Conservation (phyloP, 2,113 vertebrate genomes). For the Marmota monax region DNA sequence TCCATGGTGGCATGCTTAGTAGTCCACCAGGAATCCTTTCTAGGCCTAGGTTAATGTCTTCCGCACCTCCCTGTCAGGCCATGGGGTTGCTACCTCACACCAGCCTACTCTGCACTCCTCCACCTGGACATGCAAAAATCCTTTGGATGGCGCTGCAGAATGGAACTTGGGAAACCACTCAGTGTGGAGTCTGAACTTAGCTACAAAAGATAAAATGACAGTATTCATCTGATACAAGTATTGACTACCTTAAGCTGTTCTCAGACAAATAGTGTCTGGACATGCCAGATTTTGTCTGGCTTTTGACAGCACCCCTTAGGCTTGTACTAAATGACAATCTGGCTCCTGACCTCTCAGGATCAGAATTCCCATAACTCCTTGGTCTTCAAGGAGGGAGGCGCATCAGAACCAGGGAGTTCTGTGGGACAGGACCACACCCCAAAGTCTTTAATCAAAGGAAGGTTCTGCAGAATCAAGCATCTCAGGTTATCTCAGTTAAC, state of each 20-base stretch:
- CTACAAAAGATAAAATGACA: not conserved
- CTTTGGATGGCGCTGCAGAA: not conserved
- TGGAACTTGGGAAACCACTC: not conserved
- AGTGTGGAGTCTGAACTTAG: not conserved
- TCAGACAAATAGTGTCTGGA: slow-evolving; percentile 15
- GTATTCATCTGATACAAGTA: not conserved
- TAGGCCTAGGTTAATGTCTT: not conserved
- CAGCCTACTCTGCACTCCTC: not conserved
- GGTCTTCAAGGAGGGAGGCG: not conserved
- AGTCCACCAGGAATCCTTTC: not conserved
- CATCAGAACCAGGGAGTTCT: not conserved
- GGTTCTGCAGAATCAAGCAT: not conserved
- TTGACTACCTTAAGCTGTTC: not conserved
- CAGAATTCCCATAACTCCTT: not conserved
- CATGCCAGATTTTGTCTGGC: not conserved
- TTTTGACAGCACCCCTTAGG: not conserved
- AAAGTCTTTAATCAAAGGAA: slow-evolving; percentile 1
- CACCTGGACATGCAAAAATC: not conserved
- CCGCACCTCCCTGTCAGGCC: not conserved
- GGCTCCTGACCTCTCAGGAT: not conserved
- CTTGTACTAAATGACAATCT: not conserved
- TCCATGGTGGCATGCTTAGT: not conserved
- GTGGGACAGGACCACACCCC: not conserved
- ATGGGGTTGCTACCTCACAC: not conserved
- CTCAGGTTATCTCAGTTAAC: not conserved